Evolutionary conservation across 2,888 invertebrate species (phyloP).

Genomic region (Coremacera marginata): DNA sequence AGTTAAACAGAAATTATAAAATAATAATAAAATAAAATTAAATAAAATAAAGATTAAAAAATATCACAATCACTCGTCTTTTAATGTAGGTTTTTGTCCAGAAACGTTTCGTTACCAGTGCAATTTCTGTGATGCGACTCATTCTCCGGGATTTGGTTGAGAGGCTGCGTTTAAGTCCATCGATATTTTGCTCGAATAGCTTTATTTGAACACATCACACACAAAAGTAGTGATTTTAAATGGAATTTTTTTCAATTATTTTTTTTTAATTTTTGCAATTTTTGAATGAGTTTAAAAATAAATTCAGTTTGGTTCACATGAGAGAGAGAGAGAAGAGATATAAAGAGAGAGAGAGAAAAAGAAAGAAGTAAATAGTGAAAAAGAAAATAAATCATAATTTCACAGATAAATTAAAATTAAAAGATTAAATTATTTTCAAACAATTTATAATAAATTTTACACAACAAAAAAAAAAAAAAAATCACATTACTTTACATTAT

Average conservation of each 20-base stretch:
- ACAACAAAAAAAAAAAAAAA: constrained; percentile 37
- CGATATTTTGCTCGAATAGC: constrained; percentile 91
- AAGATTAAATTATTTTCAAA: constrained; percentile 46
- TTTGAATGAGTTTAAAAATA: constrained; percentile 16
- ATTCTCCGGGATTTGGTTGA: constrained; percentile 82
- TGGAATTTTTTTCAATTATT: constrained; percentile 13
- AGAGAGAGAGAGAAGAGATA: constrained; percentile 48
- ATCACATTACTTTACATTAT: constrained; percentile 28
- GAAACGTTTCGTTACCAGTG: constrained; percentile 78
- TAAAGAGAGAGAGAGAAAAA: constrained; percentile 45
- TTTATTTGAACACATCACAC: constrained; percentile 59
- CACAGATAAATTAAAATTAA: constrained; percentile 41
- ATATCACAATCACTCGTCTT: constrained; percentile 62
- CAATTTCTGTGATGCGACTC: constrained; percentile 85
- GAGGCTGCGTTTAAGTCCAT: constrained; percentile 84
- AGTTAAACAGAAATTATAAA: constrained; percentile 29
- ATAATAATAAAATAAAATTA: constrained; percentile 40
- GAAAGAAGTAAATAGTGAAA: constrained; percentile 43
- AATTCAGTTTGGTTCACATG: constrained; percentile 44
- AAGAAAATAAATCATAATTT: constrained; percentile 41
- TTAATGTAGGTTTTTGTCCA: constrained; percentile 62
- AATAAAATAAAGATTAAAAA: constrained; percentile 34
- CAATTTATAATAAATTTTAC: constrained; percentile 48
- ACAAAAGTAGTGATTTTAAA: constrained; percentile 40
- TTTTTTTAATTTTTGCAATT: constrained; percentile 8